Evolutionary conservation across 2,797 vertebrate genomes (phyloP), one percentile per base, ranked within the genome.

Genomic region (Phataginus tricuspis): DNA sequence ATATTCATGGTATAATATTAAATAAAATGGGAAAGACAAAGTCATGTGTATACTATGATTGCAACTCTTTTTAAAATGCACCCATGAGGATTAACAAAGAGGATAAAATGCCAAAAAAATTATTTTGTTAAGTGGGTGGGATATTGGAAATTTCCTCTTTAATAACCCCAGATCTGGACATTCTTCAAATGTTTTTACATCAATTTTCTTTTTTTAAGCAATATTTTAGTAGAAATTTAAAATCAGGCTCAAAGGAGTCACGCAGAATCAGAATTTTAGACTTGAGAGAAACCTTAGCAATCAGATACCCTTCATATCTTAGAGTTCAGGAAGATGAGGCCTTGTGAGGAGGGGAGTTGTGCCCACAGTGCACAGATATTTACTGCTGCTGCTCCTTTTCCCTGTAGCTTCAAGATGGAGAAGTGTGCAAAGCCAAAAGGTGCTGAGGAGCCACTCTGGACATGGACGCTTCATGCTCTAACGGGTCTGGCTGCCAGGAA

Each of bases 211-310:
- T 91, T 83, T 83, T 71, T 4, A 4, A 61, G 79, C 31, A 89
- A 25, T 95, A 82, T 77, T 71, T 85, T 53, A 25, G n/a, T 39
- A 31, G 61, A 59, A 82, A 91, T 37, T 79, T 80, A 69, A 95
- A 94, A 89, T 88, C 55, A 72, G 69, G 79, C 11, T 57, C n/a
- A 23, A 63, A 61, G 27, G 59, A 77, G 16, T 18, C 29, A 1
- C 5, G 45, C 7, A 90, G 49, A 92, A 72, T 49, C 78, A 85
- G 61, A 59, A 77, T 37, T 86, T 55, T 71, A 55, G 75, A 74
- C 79, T 6, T 16, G 55, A n/a, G n/a, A 71, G 39, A 71, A 83
- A 16, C 18, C 45, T 57, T 34, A 19, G 49, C 2, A 42, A 66
- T 64, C 29, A 23, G 72, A 39, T 25, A 21, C 16, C 11, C 4